Evolutionary conservation across 1,140 invertebrate species (phyloP).

Genomic region (Lasaia peninsularis): DNA sequence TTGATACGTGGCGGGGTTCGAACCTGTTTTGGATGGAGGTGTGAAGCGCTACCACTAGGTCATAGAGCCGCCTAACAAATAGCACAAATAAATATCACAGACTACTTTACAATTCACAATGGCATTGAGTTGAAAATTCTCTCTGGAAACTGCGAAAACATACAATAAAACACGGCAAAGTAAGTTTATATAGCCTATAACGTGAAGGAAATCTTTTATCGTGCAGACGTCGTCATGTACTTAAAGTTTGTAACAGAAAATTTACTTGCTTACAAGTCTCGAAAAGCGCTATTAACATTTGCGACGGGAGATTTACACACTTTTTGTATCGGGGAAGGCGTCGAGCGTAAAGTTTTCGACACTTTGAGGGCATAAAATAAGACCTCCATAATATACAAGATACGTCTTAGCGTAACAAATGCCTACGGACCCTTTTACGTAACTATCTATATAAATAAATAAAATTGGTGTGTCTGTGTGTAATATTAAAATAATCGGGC

Average conservation of each 20-base stretch:
- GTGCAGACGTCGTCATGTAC: slow-evolving; percentile 9
- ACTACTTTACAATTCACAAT: slow-evolving; percentile 11
- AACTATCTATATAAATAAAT: too few species aligned
- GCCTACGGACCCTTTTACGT: not conserved
- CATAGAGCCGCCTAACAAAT: too few species aligned
- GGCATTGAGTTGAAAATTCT: slow-evolving; percentile 1
- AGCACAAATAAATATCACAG: too few species aligned
- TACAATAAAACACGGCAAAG: slow-evolving; percentile 4
- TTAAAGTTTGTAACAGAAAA: slow-evolving; percentile 27
- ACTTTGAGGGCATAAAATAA: not conserved
- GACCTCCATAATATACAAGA: not conserved
- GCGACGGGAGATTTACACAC: slow-evolving; percentile 31
- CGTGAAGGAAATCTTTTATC: slow-evolving; percentile 9
- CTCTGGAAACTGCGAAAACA: slow-evolving; percentile 2
- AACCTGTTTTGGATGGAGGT: too few species aligned
- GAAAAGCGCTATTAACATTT: slow-evolving; percentile 28
- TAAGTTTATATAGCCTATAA: slow-evolving; percentile 10
- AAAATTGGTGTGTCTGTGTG: too few species aligned
- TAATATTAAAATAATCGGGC: too few species aligned
- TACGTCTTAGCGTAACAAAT: too few species aligned
- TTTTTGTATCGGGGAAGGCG: slow-evolving; percentile 17
- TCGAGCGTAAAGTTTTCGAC: slow-evolving; percentile 5
- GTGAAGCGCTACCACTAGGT: too few species aligned
- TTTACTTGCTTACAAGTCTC: slow-evolving; percentile 28
- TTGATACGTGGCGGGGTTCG: too few species aligned